A percentile compares a stretch with the other conserved stretches of the same genome.
phyloP scores from a whole-genome alignment of 2,113 vertebrate genomes.

The Thalassarche chlororhynchos region DNA sequence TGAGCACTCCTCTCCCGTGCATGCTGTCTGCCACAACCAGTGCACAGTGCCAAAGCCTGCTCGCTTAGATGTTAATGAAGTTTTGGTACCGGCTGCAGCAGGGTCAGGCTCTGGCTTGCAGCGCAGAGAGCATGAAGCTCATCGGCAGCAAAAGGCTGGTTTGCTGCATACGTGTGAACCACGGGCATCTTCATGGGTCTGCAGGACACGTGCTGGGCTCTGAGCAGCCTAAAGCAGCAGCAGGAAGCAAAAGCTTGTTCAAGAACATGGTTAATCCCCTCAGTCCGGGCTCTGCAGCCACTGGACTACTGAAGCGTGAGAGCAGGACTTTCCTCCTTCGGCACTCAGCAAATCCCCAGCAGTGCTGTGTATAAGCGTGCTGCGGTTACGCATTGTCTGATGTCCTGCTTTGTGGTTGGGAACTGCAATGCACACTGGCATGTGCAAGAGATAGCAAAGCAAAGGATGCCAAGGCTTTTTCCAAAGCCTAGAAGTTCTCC shows the following conservation, averaged over 20 bases:
- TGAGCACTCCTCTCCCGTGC: no score
- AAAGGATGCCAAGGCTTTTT: rapidly evolving
- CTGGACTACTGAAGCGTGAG: not conserved
- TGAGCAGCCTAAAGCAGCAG: not conserved
- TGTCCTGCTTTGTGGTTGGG: not conserved
- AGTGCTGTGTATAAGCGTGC: rapidly evolving
- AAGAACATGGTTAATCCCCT: not conserved
- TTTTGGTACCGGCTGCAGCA: rapidly evolving
- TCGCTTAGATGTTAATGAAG: rapidly evolving
- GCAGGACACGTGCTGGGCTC: not conserved
- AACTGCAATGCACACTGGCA: rapidly evolving
- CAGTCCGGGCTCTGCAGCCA: not conserved
- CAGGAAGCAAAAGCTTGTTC: not conserved
- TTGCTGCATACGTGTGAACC: not conserved
- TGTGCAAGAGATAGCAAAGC: rapidly evolving
- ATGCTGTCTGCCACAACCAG: rapidly evolving
- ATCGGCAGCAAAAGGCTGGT: not conserved
- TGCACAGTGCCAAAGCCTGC: rapidly evolving
- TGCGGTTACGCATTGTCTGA: rapidly evolving
- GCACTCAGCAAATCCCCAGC: not conserved
- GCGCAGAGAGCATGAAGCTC: no score
- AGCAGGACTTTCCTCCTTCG: not conserved
- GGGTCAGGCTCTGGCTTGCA: not conserved
- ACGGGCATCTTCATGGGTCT: rapidly evolving
- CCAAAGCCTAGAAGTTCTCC: not conserved